Evolutionary conservation across 92 coral and sea anemone genomes (phyloP).

Genomic region (Umimayanthus kanabou): DNA sequence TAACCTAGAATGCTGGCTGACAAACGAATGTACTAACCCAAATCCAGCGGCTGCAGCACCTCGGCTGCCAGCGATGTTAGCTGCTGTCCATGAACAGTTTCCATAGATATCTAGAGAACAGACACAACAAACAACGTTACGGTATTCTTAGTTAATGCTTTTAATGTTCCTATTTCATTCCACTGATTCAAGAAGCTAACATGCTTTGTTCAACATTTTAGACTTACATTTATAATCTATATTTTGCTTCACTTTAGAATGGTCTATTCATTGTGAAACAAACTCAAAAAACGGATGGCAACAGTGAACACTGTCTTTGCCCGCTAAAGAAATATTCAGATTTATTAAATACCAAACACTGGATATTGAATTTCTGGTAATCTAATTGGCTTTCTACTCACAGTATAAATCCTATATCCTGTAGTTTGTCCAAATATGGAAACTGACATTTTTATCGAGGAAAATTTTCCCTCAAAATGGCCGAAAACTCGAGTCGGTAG

Average conservation of each 20-base stretch:
- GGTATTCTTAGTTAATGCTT: neutral
- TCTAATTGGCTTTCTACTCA: no score
- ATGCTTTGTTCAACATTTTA: neutral
- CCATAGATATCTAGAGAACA: slow-evolving; percentile 73
- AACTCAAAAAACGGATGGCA: neutral
- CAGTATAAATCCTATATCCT: no score
- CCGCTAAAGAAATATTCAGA: neutral
- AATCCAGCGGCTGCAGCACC: slow-evolving; percentile 85
- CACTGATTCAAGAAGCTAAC: no score
- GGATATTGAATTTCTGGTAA: no score
- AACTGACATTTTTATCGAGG: no score
- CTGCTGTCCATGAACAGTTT: slow-evolving; percentile 86
- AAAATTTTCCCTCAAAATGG: no score
- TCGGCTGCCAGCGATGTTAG: slow-evolving; percentile 80
- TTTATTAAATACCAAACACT: no score
- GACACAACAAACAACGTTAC: neutral
- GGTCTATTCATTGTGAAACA: neutral
- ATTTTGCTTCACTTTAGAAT: neutral
- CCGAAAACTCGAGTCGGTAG: no score
- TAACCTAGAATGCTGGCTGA: neutral
- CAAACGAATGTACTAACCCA: slow-evolving; percentile 59
- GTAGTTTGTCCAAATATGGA: no score
- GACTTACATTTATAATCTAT: neutral
- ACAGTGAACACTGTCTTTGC: neutral
- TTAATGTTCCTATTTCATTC: no score